Base-by-base conservation (phyloP, 2,888 invertebrate species). In the Laspeyria flexula region DNA sequence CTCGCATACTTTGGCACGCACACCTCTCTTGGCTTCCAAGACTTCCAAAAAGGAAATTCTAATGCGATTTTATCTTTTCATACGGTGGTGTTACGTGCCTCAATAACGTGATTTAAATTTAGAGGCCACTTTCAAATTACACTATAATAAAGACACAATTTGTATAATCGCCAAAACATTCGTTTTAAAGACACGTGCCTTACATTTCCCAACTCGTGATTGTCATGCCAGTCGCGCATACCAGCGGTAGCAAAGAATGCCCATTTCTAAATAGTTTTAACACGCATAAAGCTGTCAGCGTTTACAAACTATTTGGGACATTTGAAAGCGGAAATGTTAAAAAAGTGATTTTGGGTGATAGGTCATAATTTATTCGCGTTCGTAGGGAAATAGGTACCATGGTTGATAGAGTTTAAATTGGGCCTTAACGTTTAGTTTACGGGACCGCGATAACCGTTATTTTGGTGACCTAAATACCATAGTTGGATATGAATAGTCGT, bases 261-360 rank as follows among this genome's bases (percentile, higher is more conserved):
- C 15, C 49, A 49, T 52, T 69, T 57, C 47, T 45, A 44, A 55
- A 70, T 62, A 57, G 53, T 60, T 34, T 60, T 41, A 55, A 57
- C 48, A 37, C 42, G 48, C 30, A 35, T 38, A 52, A 45, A 50
- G 29, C 39, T 47, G 29, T 34, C 31, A 51, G 31, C 35, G 16
- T 42, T 35, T n/a, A 12, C 27, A 47, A 50, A 59, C 40, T 44
- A 49, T 52, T 41, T 27, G 43, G 46, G 39, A 55, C 43, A 42
- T 39, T 49, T 12, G 21, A 50, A 42, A 51, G 55, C 58, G 58
- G 70, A 61, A 69, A 40, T 50, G 23, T 43, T 53, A 27, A 30
- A 21, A 38, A 45, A 44, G n/a, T 25, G 42, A 43, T 40, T 23
- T 44, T 30, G 13, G 10, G 21, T 33, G 45, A 42, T 52, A 51